Conservation (phyloP, 2,113 vertebrate species). For the Dasypus novemcinctus region DNA sequence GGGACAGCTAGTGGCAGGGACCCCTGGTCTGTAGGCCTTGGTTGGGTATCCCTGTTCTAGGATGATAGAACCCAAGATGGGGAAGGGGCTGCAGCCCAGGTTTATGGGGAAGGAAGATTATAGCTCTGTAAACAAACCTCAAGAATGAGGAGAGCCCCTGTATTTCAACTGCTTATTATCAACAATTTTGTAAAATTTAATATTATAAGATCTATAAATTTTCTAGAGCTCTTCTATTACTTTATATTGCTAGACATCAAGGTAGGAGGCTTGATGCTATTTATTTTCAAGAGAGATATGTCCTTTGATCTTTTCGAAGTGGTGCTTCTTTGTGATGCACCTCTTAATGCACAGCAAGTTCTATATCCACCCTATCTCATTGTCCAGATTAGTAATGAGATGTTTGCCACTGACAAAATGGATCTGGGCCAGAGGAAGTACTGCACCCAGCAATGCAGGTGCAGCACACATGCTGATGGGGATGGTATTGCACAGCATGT, state of each 20-base stretch:
- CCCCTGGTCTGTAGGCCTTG: neutral
- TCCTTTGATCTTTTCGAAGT: constrained; percentile 98
- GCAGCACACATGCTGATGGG: constrained; percentile 94
- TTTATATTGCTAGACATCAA: constrained; percentile 95
- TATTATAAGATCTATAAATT: constrained; percentile 96
- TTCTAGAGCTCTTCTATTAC: constrained; percentile 96
- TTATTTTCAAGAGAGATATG: constrained; percentile 95
- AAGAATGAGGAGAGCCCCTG: neutral
- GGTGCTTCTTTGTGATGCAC: constrained; percentile 95
- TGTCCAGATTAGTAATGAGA: constrained; percentile 94
- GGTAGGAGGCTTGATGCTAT: constrained; percentile 90
- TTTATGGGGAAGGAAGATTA: fast-evolving
- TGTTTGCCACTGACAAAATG: constrained; percentile 96
- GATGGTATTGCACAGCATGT: constrained; percentile 95
- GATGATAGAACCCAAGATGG: neutral
- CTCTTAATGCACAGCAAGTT: constrained; percentile 95
- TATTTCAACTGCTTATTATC: constrained; percentile 84
- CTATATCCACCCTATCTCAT: constrained; percentile 94
- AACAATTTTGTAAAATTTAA: constrained; percentile 97
- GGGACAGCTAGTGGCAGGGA: neutral
- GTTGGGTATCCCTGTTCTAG: neutral
- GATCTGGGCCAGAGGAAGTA: constrained; percentile 96
- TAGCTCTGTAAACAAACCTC: neutral
- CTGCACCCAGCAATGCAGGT: constrained; percentile 95
- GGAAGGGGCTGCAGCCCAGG: neutral